These are phyloP conservation scores for Tethya wilhelma DNA, from an alignment of 37 sponge, comb jelly and placozoan species.

Conservation along the genomic window DNA sequence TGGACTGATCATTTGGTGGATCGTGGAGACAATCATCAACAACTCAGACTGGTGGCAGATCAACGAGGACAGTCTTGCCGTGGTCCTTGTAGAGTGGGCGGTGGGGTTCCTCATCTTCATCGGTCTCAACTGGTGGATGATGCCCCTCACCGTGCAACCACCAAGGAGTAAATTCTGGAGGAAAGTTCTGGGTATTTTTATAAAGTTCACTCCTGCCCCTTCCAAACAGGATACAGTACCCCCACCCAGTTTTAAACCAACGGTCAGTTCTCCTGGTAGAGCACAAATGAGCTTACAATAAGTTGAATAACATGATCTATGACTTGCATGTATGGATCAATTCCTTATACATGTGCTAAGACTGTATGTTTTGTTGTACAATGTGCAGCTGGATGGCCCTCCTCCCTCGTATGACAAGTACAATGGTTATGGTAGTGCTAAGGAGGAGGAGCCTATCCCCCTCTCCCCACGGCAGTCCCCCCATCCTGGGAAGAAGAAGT, in stretches of 20 bases:
- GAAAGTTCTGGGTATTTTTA: slow-evolving; percentile 12
- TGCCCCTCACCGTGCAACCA: slow-evolving; percentile 30
- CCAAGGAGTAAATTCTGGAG: slow-evolving; percentile 7
- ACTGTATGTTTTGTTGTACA: too few relatives aligned
- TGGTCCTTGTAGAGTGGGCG: slow-evolving; percentile 63
- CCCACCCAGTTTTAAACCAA: background rate
- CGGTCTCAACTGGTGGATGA: slow-evolving; percentile 78
- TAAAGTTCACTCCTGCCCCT: slow-evolving; percentile 13
- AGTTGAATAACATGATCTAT: too few relatives aligned
- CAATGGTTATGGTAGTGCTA: too few relatives aligned
- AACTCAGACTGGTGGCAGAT: slow-evolving; percentile 51
- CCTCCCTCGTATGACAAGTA: too few relatives aligned
- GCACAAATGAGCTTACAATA: too few relatives aligned
- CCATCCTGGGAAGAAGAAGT: too few relatives aligned
- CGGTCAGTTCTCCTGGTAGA: background rate
- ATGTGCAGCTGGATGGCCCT: too few relatives aligned
- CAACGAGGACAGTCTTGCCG: slow-evolving; percentile 32
- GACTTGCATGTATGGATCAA: too few relatives aligned
- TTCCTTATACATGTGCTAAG: too few relatives aligned
- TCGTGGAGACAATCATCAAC: slow-evolving; percentile 50
- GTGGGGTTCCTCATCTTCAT: slow-evolving; percentile 40
- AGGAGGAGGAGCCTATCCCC: too few relatives aligned
- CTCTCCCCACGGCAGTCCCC: too few relatives aligned
- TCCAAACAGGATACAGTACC: too few relatives aligned
- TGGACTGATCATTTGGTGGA: slow-evolving; percentile 76